Base-by-base conservation (phyloP, 1,140 invertebrate species). In the Halictus rubicundus region DNA sequence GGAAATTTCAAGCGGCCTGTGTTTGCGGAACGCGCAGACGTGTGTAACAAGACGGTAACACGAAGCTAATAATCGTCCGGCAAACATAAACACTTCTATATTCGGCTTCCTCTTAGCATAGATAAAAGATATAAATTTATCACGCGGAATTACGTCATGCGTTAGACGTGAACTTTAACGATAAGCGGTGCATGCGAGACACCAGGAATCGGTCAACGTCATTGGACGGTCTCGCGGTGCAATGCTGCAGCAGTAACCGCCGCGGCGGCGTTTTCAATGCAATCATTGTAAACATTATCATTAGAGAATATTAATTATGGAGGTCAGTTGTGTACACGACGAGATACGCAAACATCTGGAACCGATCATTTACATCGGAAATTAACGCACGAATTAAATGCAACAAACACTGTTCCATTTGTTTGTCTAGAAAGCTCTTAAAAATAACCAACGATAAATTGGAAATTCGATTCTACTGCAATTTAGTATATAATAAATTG, bases 91-190 rank as follows among this genome's bases (percentile, higher is more conserved):
- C 68, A 63, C 19, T 14, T 71, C 68, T 78, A 64, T 54, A 78
- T 71, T 63, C 75, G 42, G 16, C 57, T 68, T 23, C 19, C 52
- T 78, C 59, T 71, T 54, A 78, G 68, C 46, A 57, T 65, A 78
- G 69, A 78, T 78, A 78, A 78, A 78, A 54, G 59, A 65, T 64
- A 78, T 52, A 70, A 64, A 72, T 57, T 72, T 65, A 78, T 64
- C 76, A 60, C n/a, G 42, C 2, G 19, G 32, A 52, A 64, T 78
- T 72, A 72, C 76, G 69, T 78, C 68, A 78, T 46, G 32, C 25
- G n/a, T 27, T 37, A 78, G 46, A 72, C 59, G 49, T 37, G 23
- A 54, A 72, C 23, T 77, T 78, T 10, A 37, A 72, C 60, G 37
- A 78, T 78, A 70, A 69, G 12, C 66, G 60, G 6, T 21, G 64